These are phyloP conservation scores for Rhodophaea formosa DNA, from an alignment of 2,888 invertebrate species.

Conservation along the genomic window DNA sequence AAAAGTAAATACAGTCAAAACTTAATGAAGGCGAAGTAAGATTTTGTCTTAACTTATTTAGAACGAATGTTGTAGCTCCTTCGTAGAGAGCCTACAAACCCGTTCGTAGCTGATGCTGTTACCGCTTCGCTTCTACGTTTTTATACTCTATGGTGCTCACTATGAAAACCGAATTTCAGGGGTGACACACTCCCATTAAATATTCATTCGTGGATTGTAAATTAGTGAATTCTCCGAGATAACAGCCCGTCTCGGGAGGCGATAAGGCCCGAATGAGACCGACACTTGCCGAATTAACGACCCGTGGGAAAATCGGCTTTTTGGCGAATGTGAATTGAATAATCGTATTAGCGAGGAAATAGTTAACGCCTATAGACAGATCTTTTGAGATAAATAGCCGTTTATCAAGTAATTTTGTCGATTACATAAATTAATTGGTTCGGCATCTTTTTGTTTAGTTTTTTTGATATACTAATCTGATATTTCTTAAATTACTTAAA, in stretches of 20 bases:
- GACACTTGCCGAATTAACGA: slow-evolving; percentile 40
- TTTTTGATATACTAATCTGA: too few species aligned
- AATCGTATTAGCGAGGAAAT: slow-evolving; percentile 7
- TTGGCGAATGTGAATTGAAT: slow-evolving; percentile 27
- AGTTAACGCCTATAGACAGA: neutral
- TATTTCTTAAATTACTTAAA: too few species aligned
- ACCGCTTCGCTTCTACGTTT: neutral
- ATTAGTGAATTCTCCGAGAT: slow-evolving; percentile 66
- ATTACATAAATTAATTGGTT: too few species aligned
- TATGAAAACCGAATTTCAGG: slow-evolving; percentile 58
- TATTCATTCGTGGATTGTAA: slow-evolving; percentile 73
- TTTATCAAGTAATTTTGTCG: neutral
- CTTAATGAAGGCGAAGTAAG: too few species aligned
- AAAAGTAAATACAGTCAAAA: too few species aligned
- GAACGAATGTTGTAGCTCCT: neutral
- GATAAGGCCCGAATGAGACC: slow-evolving; percentile 47
- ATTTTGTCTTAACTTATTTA: too few species aligned
- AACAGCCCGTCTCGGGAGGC: slow-evolving; percentile 43
- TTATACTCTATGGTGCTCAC: slow-evolving; percentile 23
- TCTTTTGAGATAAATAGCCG: neutral
- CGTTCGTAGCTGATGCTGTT: slow-evolving; percentile 4
- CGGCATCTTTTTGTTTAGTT: too few species aligned
- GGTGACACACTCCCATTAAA: slow-evolving; percentile 68
- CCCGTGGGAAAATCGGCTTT: slow-evolving; percentile 29
- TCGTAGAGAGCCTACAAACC: slow-evolving; percentile 1